These are phyloP conservation scores for Pterocles burchelli DNA, from an alignment of 2,113 vertebrate species.

Conservation along the genomic window DNA sequence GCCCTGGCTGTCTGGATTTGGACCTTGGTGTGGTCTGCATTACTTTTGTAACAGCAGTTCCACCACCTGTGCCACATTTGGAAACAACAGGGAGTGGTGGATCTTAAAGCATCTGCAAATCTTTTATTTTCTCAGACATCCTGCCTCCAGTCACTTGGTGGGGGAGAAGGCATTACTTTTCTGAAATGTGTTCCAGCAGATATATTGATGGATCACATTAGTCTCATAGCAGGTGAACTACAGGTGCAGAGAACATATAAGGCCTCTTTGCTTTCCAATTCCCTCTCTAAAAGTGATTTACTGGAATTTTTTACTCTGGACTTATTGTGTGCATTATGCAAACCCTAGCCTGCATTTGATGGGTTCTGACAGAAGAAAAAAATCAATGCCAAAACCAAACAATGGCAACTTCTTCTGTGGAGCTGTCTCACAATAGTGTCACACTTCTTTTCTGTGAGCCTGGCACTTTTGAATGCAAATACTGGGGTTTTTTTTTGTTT, in stretches of 20 bases:
- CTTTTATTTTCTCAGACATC: neutral
- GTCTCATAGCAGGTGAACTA: neutral
- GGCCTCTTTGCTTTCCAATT: neutral
- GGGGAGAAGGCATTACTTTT: neutral
- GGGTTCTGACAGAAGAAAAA: neutral
- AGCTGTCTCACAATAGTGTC: neutral
- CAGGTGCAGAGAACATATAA: neutral
- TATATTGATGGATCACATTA: neutral
- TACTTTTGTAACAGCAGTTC: neutral
- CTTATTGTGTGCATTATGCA: neutral
- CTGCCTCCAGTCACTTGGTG: neutral
- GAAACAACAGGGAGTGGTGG: neutral
- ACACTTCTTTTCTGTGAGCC: neutral
- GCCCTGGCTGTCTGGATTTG: accelerated
- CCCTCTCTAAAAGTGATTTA: neutral
- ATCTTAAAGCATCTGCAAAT: neutral
- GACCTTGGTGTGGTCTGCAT: neutral
- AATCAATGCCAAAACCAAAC: neutral
- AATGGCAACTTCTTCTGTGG: neutral
- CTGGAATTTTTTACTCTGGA: neutral
- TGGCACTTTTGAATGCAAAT: neutral
- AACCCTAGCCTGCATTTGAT: neutral
- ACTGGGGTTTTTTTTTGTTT: neutral
- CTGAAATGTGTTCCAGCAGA: neutral
- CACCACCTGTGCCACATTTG: neutral